Base-by-base conservation (phyloP, 53 echinoderm and acorn worm species). In the Echinarachnius parma region DNA sequence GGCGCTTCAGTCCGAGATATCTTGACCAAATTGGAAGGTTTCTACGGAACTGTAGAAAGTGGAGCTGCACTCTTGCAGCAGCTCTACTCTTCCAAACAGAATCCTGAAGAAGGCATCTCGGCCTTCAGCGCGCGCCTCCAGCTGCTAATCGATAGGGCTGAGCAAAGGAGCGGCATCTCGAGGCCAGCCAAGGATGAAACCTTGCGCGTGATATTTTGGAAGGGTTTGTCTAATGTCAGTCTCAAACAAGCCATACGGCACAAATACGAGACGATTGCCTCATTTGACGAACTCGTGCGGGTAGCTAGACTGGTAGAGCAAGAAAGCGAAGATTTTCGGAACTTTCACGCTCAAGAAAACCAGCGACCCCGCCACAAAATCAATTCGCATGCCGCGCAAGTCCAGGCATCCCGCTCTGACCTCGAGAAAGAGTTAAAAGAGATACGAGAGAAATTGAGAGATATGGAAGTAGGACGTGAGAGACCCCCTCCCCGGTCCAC, bases 61-160 rank as follows among this genome's bases (percentile, higher is more conserved):
- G 77, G 77, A 4, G 66, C 83, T 4, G 63, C 35, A 2, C 28
- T 83, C 26, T 52, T 83, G 0, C 66, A 77, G 60, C 83, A 83
- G 19, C 16, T 77, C 2, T 83, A 83, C 29, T 79, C 80, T 14
- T 10, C 26, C 11, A 46, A 48, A 29, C 77, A 83, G n/a, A n/a
- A n/a, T n/a, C n/a, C n/a, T n/a, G n/a, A n/a, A n/a, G n/a, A n/a
- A n/a, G n/a, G n/a, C n/a, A n/a, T n/a, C n/a, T n/a, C n/a, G n/a
- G n/a, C n/a, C n/a, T n/a, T n/a, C n/a, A 61, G 82, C 13, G 54
- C 56, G 5, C 28, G 82, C 0, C 60, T 82, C 0, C 75, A 82
- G 32, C 22, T 75, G 1, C 18, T 46, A 0, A 53, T 82, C 0
- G 59, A 49, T 20, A 75, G 55, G 9, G 82, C 55, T 0, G 55